A percentile compares a stretch with the other conserved stretches of the same genome.
These are phyloP conservation scores for Kryptolebias ocellatus DNA, from an alignment of 2,797 vertebrate genomes.

Conservation along the genomic window DNA sequence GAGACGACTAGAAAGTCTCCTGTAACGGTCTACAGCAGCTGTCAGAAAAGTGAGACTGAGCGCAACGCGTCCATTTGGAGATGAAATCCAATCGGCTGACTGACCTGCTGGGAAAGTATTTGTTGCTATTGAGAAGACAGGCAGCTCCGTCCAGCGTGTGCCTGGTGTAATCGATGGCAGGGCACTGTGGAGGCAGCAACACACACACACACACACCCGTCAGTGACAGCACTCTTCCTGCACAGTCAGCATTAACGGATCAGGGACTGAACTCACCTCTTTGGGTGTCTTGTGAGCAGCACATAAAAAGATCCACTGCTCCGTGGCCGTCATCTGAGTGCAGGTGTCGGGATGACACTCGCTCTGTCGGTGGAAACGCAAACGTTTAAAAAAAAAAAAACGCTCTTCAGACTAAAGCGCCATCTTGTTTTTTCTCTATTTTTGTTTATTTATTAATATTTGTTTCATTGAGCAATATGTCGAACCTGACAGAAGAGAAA, in stretches of 20 bases:
- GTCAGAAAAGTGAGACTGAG: too few relatives aligned
- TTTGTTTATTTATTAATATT: too few relatives aligned
- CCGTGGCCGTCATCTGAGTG: slow-evolving; percentile 99
- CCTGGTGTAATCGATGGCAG: slow-evolving; percentile 98
- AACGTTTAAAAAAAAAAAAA: not conserved
- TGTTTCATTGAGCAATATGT: too few relatives aligned
- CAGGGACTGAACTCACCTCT: slow-evolving; percentile 82
- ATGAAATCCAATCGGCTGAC: slow-evolving; percentile 35
- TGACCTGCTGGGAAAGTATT: slow-evolving; percentile 99
- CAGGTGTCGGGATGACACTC: slow-evolving; percentile 99
- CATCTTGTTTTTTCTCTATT: too few relatives aligned
- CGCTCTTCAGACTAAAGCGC: not conserved
- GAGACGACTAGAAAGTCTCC: too few relatives aligned
- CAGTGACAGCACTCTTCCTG: not conserved
- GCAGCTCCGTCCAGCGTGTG: slow-evolving; percentile 99
- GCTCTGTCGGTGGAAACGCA: slow-evolving; percentile 80
- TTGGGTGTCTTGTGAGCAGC: slow-evolving; percentile 99
- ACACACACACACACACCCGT: slow-evolving; percentile 13
- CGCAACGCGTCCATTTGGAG: too few relatives aligned
- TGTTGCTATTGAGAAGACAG: slow-evolving; percentile 99
- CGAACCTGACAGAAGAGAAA: not conserved
- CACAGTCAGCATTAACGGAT: too few relatives aligned
- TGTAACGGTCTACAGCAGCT: too few relatives aligned
- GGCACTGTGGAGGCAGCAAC: slow-evolving; percentile 83
- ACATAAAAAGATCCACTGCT: slow-evolving; percentile 99